phyloP scores from a whole-genome alignment of 2,888 invertebrate species.

The Eilema sororculum region DNA sequence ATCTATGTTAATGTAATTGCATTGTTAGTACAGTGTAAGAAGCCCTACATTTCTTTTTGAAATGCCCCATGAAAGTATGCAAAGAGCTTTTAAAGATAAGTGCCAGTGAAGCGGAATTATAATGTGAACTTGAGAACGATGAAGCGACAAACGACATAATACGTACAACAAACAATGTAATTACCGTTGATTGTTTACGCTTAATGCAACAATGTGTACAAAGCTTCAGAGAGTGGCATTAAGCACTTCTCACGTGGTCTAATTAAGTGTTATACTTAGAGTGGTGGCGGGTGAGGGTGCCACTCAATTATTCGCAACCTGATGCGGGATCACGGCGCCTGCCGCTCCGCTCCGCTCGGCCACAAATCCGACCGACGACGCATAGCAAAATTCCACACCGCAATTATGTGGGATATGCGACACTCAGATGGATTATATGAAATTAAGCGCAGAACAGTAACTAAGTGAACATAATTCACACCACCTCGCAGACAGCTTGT shows the following conservation, averaged over 20 bases:
- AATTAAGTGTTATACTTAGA: conserved; percentile 81
- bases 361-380: conserved; percentile 70
- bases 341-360: conserved; percentile 29
- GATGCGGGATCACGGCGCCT: conserved; percentile 79
- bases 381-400: conserved; percentile 75
- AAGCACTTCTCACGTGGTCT: conserved; percentile 79
- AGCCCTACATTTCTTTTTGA: conserved; percentile 16
- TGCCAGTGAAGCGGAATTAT: conserved; percentile 42
- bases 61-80: conserved; percentile 31
- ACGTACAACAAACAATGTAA: conserved; percentile 48
- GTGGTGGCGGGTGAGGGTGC: conserved; percentile 67
- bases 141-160: conserved; percentile 38
- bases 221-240: conserved; percentile 64
- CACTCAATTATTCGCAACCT: conserved; percentile 82
- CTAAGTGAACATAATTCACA: conserved; percentile 77
- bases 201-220: conserved; percentile 70
- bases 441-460: conserved; percentile 77
- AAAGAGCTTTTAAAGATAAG: conserved; percentile 29
- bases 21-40: conserved; percentile 36
- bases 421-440: conserved; percentile 82
- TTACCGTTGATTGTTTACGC: conserved; percentile 64
- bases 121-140: conserved; percentile 28
- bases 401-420: conserved; percentile 79
- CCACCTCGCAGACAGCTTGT: conserved; percentile 49
- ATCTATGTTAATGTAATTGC: conserved; percentile 46